Conservation (phyloP, 1,140 invertebrate genomes). For the Drosophila pruinosa region DNA sequence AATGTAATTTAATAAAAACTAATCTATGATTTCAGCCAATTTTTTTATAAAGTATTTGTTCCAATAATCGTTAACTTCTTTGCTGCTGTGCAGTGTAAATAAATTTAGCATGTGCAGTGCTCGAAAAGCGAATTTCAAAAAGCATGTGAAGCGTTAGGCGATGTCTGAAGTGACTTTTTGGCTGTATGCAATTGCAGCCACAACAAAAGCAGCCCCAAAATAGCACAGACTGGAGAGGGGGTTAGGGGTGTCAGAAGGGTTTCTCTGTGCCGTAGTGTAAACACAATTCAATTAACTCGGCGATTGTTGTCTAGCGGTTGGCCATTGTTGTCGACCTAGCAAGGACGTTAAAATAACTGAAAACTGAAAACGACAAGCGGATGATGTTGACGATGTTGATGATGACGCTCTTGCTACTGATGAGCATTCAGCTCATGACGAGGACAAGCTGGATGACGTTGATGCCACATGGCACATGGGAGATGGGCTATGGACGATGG, state of each 20-base stretch:
- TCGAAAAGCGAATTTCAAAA: conserved; percentile 16
- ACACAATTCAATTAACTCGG: conserved; percentile 78
- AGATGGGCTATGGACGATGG: neutral
- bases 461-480: conserved; percentile 25
- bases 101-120: conserved; percentile 19
- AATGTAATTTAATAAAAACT: too few species aligned
- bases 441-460: conserved; percentile 13
- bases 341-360: conserved; percentile 69
- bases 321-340: conserved; percentile 62
- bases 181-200: conserved; percentile 17
- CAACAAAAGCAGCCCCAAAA: conserved; percentile 40
- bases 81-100: conserved; percentile 23
- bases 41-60: too few species aligned
- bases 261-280: conserved; percentile 62
- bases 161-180: conserved; percentile 14
- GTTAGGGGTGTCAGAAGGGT: neutral
- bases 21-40: too few species aligned
- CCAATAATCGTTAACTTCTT: too few species aligned
- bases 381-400: conserved; percentile 48
- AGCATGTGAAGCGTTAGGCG: conserved; percentile 13
- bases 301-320: conserved; percentile 61
- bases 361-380: conserved; percentile 67
- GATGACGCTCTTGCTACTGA: neutral
- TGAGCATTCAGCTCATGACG: conserved; percentile 5
- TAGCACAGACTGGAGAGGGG: neutral